Conservation (phyloP, 2,797 vertebrate species). For the Alfaro cultratus region DNA sequence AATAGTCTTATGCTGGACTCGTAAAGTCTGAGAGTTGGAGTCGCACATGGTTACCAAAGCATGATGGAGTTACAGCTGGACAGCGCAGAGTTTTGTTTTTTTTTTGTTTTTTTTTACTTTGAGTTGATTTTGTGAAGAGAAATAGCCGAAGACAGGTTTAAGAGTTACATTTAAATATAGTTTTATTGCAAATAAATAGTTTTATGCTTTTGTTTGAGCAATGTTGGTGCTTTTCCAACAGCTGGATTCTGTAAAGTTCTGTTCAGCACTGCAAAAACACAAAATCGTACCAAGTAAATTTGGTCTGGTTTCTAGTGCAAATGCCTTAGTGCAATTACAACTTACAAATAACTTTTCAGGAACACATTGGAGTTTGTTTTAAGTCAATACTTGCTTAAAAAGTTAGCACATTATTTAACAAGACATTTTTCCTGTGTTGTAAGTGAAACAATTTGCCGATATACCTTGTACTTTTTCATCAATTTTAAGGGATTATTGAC, state of each 20-base stretch:
- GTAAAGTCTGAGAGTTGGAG: neutral
- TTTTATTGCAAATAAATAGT: neutral
- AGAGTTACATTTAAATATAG: neutral
- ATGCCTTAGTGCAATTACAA: no score
- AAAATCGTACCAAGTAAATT: no score
- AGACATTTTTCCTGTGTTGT: neutral
- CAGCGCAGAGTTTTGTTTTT: neutral
- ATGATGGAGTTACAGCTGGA: neutral
- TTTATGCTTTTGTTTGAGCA: neutral
- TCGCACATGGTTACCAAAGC: conserved; percentile 1
- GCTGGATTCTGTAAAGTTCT: neutral
- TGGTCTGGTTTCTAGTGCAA: no score
- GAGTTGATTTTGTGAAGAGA: neutral
- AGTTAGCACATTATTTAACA: no score
- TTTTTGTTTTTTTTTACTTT: neutral
- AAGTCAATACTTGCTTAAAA: no score
- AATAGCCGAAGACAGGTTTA: neutral
- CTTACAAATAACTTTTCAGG: no score
- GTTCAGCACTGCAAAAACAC: neutral
- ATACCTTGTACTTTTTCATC: no score
- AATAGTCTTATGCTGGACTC: neutral
- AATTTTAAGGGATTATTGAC: no score
- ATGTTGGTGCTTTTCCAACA: neutral
- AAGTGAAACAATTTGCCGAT: no score
- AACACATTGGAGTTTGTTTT: no score